Evolutionary conservation across 2,888 invertebrate species (phyloP), one percentile per base, ranked within the genome.

Genomic region (Eucriotettix oculatus): DNA sequence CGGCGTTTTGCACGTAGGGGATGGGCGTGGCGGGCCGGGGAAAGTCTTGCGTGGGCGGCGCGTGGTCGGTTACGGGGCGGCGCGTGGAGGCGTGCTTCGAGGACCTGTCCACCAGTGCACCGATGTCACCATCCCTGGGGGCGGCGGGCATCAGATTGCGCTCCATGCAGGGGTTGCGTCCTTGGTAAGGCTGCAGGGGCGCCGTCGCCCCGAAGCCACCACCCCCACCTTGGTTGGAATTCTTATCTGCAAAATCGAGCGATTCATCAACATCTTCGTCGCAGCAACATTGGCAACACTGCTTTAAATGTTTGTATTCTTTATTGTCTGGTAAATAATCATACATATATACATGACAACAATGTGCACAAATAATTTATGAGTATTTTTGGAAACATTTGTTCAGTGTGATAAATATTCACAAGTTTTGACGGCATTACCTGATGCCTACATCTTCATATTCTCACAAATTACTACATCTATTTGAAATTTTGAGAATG

Each of bases 101-200:
- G 10, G 66, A 65, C 54, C 68, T 69, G 16, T 69, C 70, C 14
- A 75, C 66, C 43, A 75, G 66, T 0, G 68, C 68, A 16, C 74
- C 74, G 2, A 82, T 69, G 65, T 81, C 81, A 65, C 82, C 78
- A 67, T 80, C 72, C 63, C 81, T 78, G 67, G 78, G 72, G 59
- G 78, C 71, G 65, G 79, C 71, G 64, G 80, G 71, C 75, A 81
- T 81, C 65, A 84, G 73, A 74, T 90, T 90, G 11, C 88, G 75
- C 69, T 88, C 89, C 69, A 86, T 77, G 64, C 90, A 93, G 11
- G 86, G 83, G 76, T 91, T 93, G 42, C 88, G 78, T 1, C 92
- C 93, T 71, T 91, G 89, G 72, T 90, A 87, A 0, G 90, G 87
- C 69, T 87, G 90, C 54, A 90, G 66, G 63, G 68, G 43, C 11